Evolutionary conservation across 1,140 invertebrate genomes (phyloP).

Genomic region (Episyrphus balteatus): DNA sequence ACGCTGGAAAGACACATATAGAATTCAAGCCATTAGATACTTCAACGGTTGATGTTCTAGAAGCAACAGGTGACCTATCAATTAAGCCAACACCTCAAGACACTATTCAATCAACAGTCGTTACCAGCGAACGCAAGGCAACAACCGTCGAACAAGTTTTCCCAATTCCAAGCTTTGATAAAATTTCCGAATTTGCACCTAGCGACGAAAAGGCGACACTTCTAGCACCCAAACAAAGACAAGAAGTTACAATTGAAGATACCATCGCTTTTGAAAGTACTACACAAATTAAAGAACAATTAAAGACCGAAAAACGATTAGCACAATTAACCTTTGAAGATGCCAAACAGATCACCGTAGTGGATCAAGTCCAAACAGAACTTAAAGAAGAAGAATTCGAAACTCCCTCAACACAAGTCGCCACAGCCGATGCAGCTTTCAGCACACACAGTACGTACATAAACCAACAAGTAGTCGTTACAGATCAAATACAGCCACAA

Average conservation of each 20-base stretch:
- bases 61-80: no score
- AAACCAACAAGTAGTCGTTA: slow-evolving; percentile 10
- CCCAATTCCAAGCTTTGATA: slow-evolving; percentile 39
- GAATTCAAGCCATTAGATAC: slow-evolving; percentile 8
- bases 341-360: slow-evolving; percentile 9
- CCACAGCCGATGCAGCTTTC: slow-evolving; percentile 9
- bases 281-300: slow-evolving; percentile 16
- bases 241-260: slow-evolving; percentile 24
- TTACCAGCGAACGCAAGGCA: slow-evolving; percentile 28
- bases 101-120: no score
- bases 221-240: background rate
- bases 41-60: slow-evolving; percentile 13
- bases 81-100: background rate
- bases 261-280: slow-evolving; percentile 18
- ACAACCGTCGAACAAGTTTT: slow-evolving; percentile 48
- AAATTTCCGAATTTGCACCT: slow-evolving; percentile 14
- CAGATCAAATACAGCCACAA: slow-evolving; percentile 1
- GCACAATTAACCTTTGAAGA: slow-evolving; percentile 2
- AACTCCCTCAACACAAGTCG: background rate
- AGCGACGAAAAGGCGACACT: slow-evolving; percentile 3
- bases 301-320: slow-evolving; percentile 13
- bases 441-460: slow-evolving; percentile 16
- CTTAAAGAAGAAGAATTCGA: slow-evolving; percentile 9
- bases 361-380: slow-evolving; percentile 10
- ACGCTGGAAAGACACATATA: slow-evolving; percentile 1